Evolutionary conservation across 2,888 invertebrate species (phyloP).

Genomic region (Drosophila diplacantha): DNA sequence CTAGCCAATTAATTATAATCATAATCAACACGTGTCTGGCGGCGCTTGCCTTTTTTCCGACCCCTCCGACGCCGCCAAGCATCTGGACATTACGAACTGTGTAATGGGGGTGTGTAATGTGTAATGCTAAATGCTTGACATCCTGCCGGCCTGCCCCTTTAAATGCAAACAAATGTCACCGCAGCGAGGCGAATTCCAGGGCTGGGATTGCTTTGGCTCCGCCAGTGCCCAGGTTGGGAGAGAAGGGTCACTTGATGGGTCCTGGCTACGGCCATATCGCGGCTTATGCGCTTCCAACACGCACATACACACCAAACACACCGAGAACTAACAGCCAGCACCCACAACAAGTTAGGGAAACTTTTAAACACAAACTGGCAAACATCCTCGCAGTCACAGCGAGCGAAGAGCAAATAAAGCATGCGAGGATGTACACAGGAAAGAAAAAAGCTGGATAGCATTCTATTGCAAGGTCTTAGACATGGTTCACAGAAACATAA

Average conservation of each 20-base stretch:
- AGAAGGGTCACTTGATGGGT: slow-evolving; percentile 4
- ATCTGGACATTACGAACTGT: slow-evolving; percentile 35
- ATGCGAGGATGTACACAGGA: slow-evolving; percentile 18
- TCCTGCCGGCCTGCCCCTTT: slow-evolving; percentile 41
- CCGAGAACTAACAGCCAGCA: slow-evolving; percentile 31
- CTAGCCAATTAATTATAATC: slow-evolving; percentile 60
- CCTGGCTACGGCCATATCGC: slow-evolving; percentile 15
- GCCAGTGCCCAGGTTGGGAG: slow-evolving; percentile 10
- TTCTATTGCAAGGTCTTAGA: no score
- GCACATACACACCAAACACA: slow-evolving; percentile 44
- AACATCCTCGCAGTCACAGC: slow-evolving; percentile 33
- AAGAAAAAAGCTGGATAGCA: slow-evolving; percentile 14
- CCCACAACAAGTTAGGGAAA: slow-evolving; percentile 53
- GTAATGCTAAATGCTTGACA: slow-evolving; percentile 63
- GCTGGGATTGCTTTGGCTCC: slow-evolving; percentile 4
- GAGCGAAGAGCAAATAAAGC: slow-evolving; percentile 37
- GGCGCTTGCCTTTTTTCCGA: slow-evolving; percentile 2
- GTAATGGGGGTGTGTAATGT: slow-evolving; percentile 47
- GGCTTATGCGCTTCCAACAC: slow-evolving; percentile 61
- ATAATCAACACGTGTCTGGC: slow-evolving; percentile 47
- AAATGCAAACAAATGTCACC: slow-evolving; percentile 63
- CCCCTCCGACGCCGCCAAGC: slow-evolving; percentile 8
- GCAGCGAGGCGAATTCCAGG: slow-evolving; percentile 26
- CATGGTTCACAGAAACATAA: no score
- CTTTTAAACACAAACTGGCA: slow-evolving; percentile 53